A percentile compares a stretch with the other conserved stretches of the same genome.
Evolutionary conservation across 2,797 vertebrate genomes (phyloP).

Genomic region (Limosa lapponica): DNA sequence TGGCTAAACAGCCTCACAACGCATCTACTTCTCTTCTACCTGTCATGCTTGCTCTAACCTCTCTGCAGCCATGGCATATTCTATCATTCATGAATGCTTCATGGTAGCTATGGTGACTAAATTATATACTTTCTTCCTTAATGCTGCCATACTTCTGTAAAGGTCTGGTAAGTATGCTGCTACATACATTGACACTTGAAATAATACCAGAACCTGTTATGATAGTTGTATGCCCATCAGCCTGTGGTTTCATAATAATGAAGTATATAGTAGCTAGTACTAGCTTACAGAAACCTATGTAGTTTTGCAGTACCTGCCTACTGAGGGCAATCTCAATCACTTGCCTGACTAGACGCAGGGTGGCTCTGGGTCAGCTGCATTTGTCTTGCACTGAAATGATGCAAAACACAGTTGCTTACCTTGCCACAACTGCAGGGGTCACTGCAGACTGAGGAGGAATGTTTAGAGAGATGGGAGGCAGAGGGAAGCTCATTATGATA

Average conservation of each 20-base stretch:
- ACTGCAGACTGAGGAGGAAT: background rate
- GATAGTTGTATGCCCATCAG: background rate
- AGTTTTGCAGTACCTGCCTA: background rate
- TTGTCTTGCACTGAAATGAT: background rate
- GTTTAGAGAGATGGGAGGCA: too few species aligned
- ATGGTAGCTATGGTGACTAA: conserved; percentile 42
- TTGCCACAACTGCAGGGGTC: background rate
- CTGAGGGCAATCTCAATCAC: background rate
- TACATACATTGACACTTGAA: background rate
- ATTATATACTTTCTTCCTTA: conserved; percentile 71
- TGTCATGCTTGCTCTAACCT: background rate
- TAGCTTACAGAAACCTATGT: background rate
- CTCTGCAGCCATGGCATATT: background rate
- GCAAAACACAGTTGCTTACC: background rate
- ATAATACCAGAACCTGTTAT: background rate
- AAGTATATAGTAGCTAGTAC: too few species aligned
- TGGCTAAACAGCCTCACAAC: background rate
- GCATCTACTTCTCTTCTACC: background rate
- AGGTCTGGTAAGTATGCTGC: conserved; percentile 73
- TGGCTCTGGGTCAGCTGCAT: background rate
- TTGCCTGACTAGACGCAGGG: background rate
- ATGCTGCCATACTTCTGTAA: conserved; percentile 84
- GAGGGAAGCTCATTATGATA: background rate
- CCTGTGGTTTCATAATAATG: background rate
- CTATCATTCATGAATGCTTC: conserved; percentile 22